A percentile compares a stretch with the other conserved stretches of the same genome.
Conservation (phyloP, 2,113 vertebrate genomes). For the Entomyzon cyanotis region DNA sequence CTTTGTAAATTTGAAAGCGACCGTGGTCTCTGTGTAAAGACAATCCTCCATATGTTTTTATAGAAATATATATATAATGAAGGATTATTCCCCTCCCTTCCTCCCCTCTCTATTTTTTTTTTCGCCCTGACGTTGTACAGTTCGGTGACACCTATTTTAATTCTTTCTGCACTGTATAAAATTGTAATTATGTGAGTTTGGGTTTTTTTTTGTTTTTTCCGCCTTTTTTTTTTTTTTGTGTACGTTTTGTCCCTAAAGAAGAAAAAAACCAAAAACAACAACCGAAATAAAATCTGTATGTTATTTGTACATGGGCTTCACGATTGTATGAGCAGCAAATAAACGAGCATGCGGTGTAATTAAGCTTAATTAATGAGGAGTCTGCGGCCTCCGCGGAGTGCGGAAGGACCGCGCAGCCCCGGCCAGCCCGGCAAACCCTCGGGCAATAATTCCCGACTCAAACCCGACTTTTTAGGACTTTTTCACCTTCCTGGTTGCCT, state of each 20-base stretch:
- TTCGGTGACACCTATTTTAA: conserved; percentile 78
- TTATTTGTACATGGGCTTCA: conserved; percentile 78
- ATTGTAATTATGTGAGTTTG: conserved; percentile 71
- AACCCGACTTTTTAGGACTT: not conserved
- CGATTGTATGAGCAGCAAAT: conserved; percentile 69
- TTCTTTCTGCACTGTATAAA: conserved; percentile 93
- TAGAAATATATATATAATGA: conserved; percentile 84
- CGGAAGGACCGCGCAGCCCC: not conserved
- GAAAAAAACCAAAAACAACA: conserved; percentile 63
- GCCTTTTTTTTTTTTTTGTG: conserved; percentile 63
- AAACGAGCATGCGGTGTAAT: conserved; percentile 54
- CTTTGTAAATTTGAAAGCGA: conserved; percentile 77
- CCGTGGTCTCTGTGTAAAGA: conserved; percentile 67
- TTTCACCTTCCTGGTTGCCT: not conserved
- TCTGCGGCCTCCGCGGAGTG: not conserved
- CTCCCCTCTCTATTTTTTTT: not conserved
- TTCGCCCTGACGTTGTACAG: conserved; percentile 59
- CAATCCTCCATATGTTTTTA: conserved; percentile 76
- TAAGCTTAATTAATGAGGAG: conserved; percentile 9
- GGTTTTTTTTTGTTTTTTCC: not conserved
- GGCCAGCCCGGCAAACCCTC: not conserved
- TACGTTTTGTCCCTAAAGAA: conserved; percentile 70
- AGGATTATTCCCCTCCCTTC: conserved; percentile 64
- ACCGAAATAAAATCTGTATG: conserved; percentile 84
- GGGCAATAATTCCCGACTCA: not conserved